Evolutionary conservation across 2,888 invertebrate genomes (phyloP).

Genomic region (Hypomecis atomaria): DNA sequence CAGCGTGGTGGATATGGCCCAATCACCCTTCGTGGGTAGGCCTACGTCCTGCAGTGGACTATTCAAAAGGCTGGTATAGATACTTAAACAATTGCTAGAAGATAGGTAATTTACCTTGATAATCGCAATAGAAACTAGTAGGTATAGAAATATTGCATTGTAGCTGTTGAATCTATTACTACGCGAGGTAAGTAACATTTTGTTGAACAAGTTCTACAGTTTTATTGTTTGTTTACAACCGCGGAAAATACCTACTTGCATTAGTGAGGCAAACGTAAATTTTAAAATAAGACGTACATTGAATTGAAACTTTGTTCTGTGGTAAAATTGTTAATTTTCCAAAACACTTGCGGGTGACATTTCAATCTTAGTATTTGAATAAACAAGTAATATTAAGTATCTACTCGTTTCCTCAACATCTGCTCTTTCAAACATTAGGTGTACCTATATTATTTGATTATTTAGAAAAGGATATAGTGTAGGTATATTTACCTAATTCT

Average conservation of each 20-base stretch:
- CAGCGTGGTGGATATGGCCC: no score
- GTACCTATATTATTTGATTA: no score
- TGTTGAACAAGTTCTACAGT: conserved; percentile 3
- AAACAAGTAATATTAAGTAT: neutral
- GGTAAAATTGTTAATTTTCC: neutral
- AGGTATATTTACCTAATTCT: no score
- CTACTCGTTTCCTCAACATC: neutral
- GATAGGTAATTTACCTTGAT: no score
- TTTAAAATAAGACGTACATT: neutral
- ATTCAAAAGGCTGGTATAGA: no score
- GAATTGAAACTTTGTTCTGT: neutral
- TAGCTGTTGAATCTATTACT: conserved; percentile 2
- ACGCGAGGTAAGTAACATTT: neutral
- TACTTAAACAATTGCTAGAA: no score
- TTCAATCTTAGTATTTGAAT: neutral
- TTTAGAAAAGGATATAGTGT: no score
- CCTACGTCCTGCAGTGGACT: no score
- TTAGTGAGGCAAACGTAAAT: neutral
- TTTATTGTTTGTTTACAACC: conserved; percentile 14
- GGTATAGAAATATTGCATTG: neutral
- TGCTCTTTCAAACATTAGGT: neutral
- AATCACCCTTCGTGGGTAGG: no score
- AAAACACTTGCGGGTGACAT: neutral
- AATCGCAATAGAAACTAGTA: no score
- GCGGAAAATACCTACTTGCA: neutral